Evolutionary conservation across 2,113 vertebrate genomes (phyloP), one percentile per base, ranked within the genome.

Genomic region (Lipotes vexillifer): DNA sequence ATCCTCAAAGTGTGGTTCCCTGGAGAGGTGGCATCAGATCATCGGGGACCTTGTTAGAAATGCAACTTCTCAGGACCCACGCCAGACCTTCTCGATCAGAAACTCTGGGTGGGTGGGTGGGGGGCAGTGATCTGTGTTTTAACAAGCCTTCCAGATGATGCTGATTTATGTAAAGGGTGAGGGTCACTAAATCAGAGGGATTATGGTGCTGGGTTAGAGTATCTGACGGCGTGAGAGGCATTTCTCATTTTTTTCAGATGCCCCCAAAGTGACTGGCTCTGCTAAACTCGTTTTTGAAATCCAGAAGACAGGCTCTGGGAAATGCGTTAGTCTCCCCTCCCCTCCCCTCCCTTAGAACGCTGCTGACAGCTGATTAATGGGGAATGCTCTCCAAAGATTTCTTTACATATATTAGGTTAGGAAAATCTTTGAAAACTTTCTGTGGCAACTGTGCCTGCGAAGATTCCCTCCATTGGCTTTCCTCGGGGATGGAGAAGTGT

Each of bases 281-380:
- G 95, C 86, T 52, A 93, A 97, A 97, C 93, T 93, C 57, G 14
- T 97, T 90, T 96, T 77, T 93, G 78, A 87, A 86, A 92, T 65
- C 74, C 27, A n/a, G 92, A 80, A 94, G 89, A 74, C 38, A 20
- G 94, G 83, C 95, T 75, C 95, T 96, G 94, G 96, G 92, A 97
- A 97, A 96, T 94, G 97, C 96, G 96, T 93, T 86, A 87, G 74
- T 17, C 57, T 29, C 61, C 57, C 61, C 77, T 6, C 0, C 18
- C 20, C 27, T 52, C 33, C 61, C 71, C 72, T n/a, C 83, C 66
- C 80, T 84, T 49, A 10, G 71, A 93, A 63, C 1, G 5, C 93
- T 88, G 92, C 95, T 95, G 97, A 97, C 97, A 94, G 97, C 95
- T 97, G 97, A 97, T 97, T 97, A 98, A 97, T 97, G 90, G 90